These are phyloP conservation scores for Symphodus melops DNA, from an alignment of 2,113 vertebrate genomes.

Conservation along the genomic window DNA sequence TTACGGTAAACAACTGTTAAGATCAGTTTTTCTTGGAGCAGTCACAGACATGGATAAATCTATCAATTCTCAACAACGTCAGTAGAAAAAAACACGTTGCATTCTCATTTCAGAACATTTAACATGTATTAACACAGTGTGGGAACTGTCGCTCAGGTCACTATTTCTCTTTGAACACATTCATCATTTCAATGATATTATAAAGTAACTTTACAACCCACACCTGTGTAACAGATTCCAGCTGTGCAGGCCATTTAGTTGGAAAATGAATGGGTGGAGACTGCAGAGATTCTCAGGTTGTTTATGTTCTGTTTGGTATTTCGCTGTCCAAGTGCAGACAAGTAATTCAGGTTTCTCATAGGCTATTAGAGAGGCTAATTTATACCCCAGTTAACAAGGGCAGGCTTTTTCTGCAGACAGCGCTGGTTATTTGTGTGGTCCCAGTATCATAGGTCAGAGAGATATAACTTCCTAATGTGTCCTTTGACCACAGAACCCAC, in stretches of 20 bases:
- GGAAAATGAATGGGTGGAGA: slow-evolving; percentile 54
- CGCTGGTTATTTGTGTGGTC: slow-evolving; percentile 74
- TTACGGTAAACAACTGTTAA: background rate
- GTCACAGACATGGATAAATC: slow-evolving; percentile 14
- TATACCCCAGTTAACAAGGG: slow-evolving; percentile 61
- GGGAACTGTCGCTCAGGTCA: slow-evolving; percentile 28
- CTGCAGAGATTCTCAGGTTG: slow-evolving; percentile 49
- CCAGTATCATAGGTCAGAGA: slow-evolving; percentile 73
- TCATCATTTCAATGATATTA: slow-evolving; percentile 56
- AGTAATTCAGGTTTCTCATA: slow-evolving; percentile 58
- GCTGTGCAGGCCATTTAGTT: slow-evolving; percentile 51
- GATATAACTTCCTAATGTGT: slow-evolving; percentile 78
- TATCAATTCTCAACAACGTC: background rate
- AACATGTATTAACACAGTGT: slow-evolving; percentile 13
- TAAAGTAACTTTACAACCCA: slow-evolving; percentile 61
- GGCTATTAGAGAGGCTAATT: slow-evolving; percentile 63
- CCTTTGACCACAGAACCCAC: slow-evolving; percentile 76
- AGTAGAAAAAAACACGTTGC: background rate
- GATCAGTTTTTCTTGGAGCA: background rate
- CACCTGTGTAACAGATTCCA: slow-evolving; percentile 71
- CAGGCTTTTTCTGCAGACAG: slow-evolving; percentile 60
- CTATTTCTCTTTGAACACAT: slow-evolving; percentile 40
- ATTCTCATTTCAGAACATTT: slow-evolving; percentile 25
- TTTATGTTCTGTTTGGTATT: slow-evolving; percentile 70
- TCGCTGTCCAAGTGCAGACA: slow-evolving; percentile 48